phyloP scores from a whole-genome alignment of 2,888 invertebrate genomes.

The Palloptera scutellata region DNA sequence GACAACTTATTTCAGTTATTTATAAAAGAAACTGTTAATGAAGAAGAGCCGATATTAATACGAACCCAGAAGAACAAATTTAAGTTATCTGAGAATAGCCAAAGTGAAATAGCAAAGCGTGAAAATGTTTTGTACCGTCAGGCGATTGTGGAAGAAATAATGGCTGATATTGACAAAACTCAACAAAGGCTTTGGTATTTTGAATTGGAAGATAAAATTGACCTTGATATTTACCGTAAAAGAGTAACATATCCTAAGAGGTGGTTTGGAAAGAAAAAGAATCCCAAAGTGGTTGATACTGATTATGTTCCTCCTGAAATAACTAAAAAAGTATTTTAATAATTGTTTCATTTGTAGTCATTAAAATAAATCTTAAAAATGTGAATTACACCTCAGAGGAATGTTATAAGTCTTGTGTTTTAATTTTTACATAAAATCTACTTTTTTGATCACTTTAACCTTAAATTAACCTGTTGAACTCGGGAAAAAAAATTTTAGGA shows the following conservation, averaged over 20 bases:
- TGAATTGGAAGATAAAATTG: slow-evolving; percentile 79
- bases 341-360: neutral
- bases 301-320: slow-evolving; percentile 79
- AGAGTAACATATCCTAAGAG: slow-evolving; percentile 64
- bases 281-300: slow-evolving; percentile 67
- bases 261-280: slow-evolving; percentile 66
- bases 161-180: slow-evolving; percentile 65
- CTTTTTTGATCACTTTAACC: too few relatives aligned
- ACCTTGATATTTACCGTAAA: slow-evolving; percentile 74
- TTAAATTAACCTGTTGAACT: too few relatives aligned
- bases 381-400: too few relatives aligned
- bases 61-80: slow-evolving; percentile 49
- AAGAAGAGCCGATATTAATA: slow-evolving; percentile 54
- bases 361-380: neutral
- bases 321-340: slow-evolving; percentile 27
- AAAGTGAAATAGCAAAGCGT: slow-evolving; percentile 64
- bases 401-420: too few relatives aligned
- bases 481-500: too few relatives aligned
- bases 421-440: too few relatives aligned
- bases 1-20: slow-evolving; percentile 59
- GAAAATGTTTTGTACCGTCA: slow-evolving; percentile 59
- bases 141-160: slow-evolving; percentile 67
- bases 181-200: slow-evolving; percentile 81
- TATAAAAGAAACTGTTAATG: slow-evolving; percentile 49
- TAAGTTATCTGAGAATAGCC: slow-evolving; percentile 51